Conservation (phyloP, 2,113 vertebrate species). For the Pangasianodon hypophthalmus region DNA sequence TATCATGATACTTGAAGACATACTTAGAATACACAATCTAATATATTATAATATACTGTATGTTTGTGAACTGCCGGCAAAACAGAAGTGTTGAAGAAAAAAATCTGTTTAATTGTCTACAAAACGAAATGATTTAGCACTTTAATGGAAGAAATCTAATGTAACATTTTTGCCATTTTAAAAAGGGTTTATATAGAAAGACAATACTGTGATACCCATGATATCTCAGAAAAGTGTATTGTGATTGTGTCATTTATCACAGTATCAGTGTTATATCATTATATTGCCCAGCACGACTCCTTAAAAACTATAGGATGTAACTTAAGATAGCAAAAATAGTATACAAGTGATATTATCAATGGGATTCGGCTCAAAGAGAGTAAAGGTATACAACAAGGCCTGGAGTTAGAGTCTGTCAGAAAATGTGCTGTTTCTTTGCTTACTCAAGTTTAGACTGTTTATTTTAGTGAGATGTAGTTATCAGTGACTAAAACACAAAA, state of each 20-base stretch:
- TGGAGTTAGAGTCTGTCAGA: not conserved
- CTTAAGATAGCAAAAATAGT: not conserved
- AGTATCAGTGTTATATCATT: not conserved
- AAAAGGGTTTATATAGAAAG: no score
- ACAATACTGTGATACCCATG: no score
- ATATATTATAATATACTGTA: no score
- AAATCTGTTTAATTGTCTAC: no score
- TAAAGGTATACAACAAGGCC: not conserved
- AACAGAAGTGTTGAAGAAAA: no score
- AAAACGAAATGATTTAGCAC: no score
- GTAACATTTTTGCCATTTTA: no score
- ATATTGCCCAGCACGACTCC: not conserved
- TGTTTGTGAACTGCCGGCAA: no score
- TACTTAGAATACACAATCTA: not conserved
- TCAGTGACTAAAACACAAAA: not conserved
- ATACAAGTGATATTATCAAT: not conserved
- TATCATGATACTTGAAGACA: not conserved
- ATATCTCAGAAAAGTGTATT: no score
- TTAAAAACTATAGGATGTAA: not conserved
- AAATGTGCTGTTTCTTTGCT: not conserved
- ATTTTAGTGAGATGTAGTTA: not conserved
- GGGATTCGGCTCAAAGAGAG: not conserved
- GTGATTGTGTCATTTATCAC: not conserved
- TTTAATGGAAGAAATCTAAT: no score
- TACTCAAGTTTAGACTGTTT: not conserved